A percentile compares a stretch with the other conserved stretches of the same genome.
These are phyloP conservation scores for Linepithema humile DNA, from an alignment of 1,140 invertebrate species.

Conservation along the genomic window DNA sequence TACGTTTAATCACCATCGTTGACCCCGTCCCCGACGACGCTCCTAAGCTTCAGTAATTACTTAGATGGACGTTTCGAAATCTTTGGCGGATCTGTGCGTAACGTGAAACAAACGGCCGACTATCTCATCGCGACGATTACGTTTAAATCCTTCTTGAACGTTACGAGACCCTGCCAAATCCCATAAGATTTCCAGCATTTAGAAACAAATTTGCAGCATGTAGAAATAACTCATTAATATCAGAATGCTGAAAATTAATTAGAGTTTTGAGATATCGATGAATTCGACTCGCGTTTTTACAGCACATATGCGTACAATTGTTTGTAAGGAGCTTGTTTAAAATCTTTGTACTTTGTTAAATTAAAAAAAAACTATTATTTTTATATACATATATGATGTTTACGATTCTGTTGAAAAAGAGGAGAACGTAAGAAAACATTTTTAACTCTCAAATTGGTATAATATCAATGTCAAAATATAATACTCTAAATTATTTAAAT, in stretches of 20 bases:
- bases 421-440: no score
- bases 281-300: background rate
- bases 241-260: background rate
- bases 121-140: constrained; percentile 29
- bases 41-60: constrained; percentile 73
- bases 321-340: no score
- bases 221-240: background rate
- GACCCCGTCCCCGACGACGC: constrained; percentile 64
- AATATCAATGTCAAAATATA: no score
- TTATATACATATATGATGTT: no score
- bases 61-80: constrained; percentile 69
- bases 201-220: background rate
- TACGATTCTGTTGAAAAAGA: no score
- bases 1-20: constrained; percentile 69
- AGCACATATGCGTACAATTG: background rate
- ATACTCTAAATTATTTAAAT: no score
- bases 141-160: constrained; percentile 16
- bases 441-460: no score
- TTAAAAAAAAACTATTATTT: no score
- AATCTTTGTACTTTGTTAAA: no score
- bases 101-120: constrained; percentile 47
- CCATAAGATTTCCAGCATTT: background rate
- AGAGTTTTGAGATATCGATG: background rate
- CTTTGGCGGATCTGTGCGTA: constrained; percentile 58
- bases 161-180: background rate